Evolutionary conservation across 2,888 invertebrate species (phyloP).

Genomic region (Chrysolina haemoptera): DNA sequence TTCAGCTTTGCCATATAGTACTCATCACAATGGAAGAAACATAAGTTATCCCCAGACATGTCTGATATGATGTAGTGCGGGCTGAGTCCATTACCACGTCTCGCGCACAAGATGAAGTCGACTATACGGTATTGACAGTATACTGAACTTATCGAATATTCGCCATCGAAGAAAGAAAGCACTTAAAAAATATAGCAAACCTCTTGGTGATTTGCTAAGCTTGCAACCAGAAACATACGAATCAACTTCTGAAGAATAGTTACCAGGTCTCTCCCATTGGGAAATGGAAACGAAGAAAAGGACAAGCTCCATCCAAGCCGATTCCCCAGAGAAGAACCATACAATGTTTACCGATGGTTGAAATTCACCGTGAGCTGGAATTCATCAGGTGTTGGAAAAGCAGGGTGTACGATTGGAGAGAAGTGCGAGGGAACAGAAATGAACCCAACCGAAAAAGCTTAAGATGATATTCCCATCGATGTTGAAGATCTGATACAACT

Average conservation of each 20-base stretch:
- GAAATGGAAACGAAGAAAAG: slow-evolving; percentile 83
- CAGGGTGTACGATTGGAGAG: slow-evolving; percentile 91
- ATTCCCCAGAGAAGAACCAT: slow-evolving; percentile 78
- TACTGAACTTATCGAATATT: no score
- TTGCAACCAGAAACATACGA: no score
- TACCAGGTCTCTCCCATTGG: slow-evolving; percentile 66
- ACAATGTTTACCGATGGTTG: slow-evolving; percentile 74
- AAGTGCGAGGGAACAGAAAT: slow-evolving; percentile 75
- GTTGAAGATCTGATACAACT: slow-evolving; percentile 93
- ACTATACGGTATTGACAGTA: no score
- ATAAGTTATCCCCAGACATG: no score
- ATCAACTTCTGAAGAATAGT: slow-evolving; percentile 48
- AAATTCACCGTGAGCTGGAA: slow-evolving; percentile 81
- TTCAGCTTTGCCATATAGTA: no score
- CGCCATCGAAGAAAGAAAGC: no score
- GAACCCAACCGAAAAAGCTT: slow-evolving; percentile 58
- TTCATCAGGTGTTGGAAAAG: slow-evolving; percentile 89
- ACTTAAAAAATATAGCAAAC: no score
- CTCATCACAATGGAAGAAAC: no score
- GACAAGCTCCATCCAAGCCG: slow-evolving; percentile 87
- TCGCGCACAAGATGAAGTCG: no score
- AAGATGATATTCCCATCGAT: slow-evolving; percentile 75
- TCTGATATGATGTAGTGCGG: no score
- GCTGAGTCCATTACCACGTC: no score
- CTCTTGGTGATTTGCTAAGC: no score